These are phyloP conservation scores for Eospalax fontanierii DNA, from an alignment of 2,797 vertebrate genomes.

Conservation along the genomic window DNA sequence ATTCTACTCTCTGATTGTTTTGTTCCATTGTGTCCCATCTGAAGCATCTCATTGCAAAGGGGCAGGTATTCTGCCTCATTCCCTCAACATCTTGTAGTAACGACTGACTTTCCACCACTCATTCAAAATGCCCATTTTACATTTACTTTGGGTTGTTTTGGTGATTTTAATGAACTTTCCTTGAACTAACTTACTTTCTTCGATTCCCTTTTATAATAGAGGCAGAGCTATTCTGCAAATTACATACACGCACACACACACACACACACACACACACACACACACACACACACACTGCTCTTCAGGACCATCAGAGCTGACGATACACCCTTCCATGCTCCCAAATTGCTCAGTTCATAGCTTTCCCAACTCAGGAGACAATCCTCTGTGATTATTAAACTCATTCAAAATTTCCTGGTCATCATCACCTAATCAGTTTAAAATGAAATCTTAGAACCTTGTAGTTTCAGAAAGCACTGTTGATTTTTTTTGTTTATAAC, in stretches of 20 bases:
- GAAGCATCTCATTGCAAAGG: not conserved
- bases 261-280: too few relatives aligned
- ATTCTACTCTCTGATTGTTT: not conserved
- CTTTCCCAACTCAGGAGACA: not conserved
- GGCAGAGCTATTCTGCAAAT: not conserved
- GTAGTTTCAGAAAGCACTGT: not conserved
- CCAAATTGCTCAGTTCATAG: not conserved
- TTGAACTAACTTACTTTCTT: not conserved
- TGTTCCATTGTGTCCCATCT: not conserved
- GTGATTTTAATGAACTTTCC: too few relatives aligned
- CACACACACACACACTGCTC: not conserved
- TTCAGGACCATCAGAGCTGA: not conserved
- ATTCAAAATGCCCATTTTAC: not conserved
- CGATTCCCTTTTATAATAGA: not conserved
- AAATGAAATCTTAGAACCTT: constrained; percentile 2
- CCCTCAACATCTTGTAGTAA: not conserved
- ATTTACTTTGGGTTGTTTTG: not conserved
- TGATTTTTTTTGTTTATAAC: not conserved
- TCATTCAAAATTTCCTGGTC: constrained; percentile 28
- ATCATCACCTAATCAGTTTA: not conserved
- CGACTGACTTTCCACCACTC: constrained; percentile 9
- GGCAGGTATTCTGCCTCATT: not conserved
- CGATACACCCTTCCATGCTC: not conserved
- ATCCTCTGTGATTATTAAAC: not conserved
- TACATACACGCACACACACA: too few relatives aligned